Conservation (phyloP, 2,888 invertebrate species). For the Monopis laevigella region DNA sequence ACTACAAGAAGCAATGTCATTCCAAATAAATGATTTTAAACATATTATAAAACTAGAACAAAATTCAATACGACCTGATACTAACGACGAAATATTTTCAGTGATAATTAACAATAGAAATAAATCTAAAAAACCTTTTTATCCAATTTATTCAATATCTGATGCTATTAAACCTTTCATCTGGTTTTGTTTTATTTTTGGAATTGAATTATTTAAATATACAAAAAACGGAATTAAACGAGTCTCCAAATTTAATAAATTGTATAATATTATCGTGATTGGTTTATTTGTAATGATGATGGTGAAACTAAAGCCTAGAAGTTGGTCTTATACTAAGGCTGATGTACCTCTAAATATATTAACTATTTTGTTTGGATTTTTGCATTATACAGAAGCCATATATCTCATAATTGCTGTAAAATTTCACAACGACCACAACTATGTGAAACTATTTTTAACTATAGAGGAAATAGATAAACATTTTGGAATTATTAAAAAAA, state of each 20-base stretch:
- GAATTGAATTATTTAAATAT: constrained; percentile 29
- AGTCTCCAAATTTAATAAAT: constrained; percentile 23
- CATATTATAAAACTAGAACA: background rate
- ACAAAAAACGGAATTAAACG: constrained; percentile 21
- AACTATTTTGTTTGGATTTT: constrained; percentile 27
- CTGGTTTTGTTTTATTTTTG: constrained; percentile 29
- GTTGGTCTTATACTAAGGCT: constrained; percentile 28
- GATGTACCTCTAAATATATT: constrained; percentile 36
- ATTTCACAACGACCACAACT: constrained; percentile 26
- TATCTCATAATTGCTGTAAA: constrained; percentile 27
- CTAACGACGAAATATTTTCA: constrained; percentile 3
- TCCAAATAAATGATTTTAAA: constrained; percentile 3
- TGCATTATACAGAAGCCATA: constrained; percentile 27
- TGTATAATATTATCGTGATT: constrained; percentile 28
- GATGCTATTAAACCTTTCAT: constrained; percentile 32
- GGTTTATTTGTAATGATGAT: constrained; percentile 18
- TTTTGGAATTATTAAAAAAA: constrained; percentile 23
- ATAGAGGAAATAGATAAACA: constrained; percentile 30
- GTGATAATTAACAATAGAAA: constrained; percentile 4
- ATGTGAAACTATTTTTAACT: constrained; percentile 29
- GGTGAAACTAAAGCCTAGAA: constrained; percentile 24
- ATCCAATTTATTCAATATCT: constrained; percentile 23
- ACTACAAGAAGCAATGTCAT: background rate
- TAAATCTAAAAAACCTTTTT: constrained; percentile 12
- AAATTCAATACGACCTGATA: background rate